Evolutionary conservation across 2,888 invertebrate genomes (phyloP).

Genomic region (Schrankia costaestrigalis): DNA sequence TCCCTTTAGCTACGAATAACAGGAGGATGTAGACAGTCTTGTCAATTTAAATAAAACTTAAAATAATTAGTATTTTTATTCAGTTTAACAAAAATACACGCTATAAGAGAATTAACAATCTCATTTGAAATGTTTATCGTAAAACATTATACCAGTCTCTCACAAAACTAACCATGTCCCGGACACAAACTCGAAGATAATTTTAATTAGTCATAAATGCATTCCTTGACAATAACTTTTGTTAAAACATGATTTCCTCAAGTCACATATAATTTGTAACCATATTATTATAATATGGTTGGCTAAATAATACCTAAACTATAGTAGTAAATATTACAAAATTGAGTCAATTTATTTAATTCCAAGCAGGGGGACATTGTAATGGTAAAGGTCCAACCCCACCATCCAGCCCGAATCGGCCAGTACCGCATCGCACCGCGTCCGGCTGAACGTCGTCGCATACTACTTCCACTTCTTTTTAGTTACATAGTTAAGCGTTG

Average conservation of each 20-base stretch:
- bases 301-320: slow-evolving; percentile 25
- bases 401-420: no score
- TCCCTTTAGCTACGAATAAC: slow-evolving; percentile 18
- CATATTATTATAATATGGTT: slow-evolving; percentile 34
- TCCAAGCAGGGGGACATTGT: slow-evolving; percentile 10
- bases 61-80: slow-evolving; percentile 70
- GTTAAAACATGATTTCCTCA: slow-evolving; percentile 36
- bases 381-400: no score
- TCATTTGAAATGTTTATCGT: slow-evolving; percentile 2
- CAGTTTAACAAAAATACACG: slow-evolving; percentile 62
- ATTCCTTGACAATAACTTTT: slow-evolving; percentile 14
- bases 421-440: no score
- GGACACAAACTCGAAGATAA: slow-evolving; percentile 11
- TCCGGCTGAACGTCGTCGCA: no score
- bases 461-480: no score
- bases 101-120: slow-evolving; percentile 41
- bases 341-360: slow-evolving; percentile 28
- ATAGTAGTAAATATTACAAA: slow-evolving; percentile 36
- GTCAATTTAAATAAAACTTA: slow-evolving; percentile 72
- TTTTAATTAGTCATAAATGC: slow-evolving; percentile 22
- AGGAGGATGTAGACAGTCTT: slow-evolving; percentile 40
- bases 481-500: no score
- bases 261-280: slow-evolving; percentile 29
- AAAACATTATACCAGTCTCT: slow-evolving; percentile 1
- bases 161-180: slow-evolving; percentile 11